These are phyloP conservation scores for Drosophila parabipectinata DNA, from an alignment of 1,140 invertebrate species.

Conservation along the genomic window DNA sequence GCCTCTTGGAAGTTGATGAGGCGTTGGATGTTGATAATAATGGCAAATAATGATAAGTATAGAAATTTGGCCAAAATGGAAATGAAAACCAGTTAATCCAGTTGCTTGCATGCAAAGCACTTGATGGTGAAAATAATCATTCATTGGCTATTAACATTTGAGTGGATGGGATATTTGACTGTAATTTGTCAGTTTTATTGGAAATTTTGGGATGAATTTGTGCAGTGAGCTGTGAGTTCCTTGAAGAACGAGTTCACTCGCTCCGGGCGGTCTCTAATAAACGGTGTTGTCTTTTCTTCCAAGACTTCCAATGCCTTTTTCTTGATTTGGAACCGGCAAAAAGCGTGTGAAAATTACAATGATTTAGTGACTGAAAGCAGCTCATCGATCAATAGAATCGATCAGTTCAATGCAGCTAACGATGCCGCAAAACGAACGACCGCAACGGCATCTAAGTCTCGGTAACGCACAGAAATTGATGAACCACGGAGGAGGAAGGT, in stretches of 20 bases:
- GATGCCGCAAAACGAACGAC: slow-evolving; percentile 23
- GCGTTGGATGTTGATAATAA: slow-evolving; percentile 38
- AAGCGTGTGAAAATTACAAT: slow-evolving; percentile 61
- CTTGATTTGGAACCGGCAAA: slow-evolving; percentile 22
- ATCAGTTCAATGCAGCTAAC: slow-evolving; percentile 42
- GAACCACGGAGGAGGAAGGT: slow-evolving; percentile 24
- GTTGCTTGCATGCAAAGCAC: slow-evolving; percentile 15
- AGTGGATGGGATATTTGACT: not conserved
- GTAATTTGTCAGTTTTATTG: not conserved
- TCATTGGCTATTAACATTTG: not conserved
- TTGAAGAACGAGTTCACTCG: slow-evolving; percentile 23
- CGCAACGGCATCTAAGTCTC: slow-evolving; percentile 34
- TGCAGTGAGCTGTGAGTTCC: too few relatives aligned
- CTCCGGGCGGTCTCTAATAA: slow-evolving; percentile 22
- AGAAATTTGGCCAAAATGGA: slow-evolving; percentile 27
- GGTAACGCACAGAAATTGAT: slow-evolving; percentile 56
- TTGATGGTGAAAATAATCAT: not conserved
- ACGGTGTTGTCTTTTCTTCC: slow-evolving; percentile 4
- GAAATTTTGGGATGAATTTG: too few relatives aligned
- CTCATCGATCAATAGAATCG: slow-evolving; percentile 55
- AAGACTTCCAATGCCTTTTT: slow-evolving; percentile 6
- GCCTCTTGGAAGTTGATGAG: slow-evolving; percentile 26
- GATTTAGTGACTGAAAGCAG: slow-evolving; percentile 52
- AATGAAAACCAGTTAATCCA: slow-evolving; percentile 39
- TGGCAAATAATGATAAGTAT: slow-evolving; percentile 54